Base-by-base conservation (phyloP, 2,888 invertebrate species). In the Gastrophysa polygoni region DNA sequence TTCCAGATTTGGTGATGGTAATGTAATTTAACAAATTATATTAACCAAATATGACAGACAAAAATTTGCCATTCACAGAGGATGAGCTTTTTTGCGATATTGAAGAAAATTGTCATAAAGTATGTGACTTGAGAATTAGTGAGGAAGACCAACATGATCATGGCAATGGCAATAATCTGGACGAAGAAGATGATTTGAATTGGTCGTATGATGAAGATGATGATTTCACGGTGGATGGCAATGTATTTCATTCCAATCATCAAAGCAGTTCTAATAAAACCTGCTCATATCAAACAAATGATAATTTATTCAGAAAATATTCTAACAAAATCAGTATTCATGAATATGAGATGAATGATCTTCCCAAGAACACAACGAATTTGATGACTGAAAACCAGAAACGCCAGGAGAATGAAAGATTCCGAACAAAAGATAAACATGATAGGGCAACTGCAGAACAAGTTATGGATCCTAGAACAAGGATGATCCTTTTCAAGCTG, bases 371-470 rank as follows among this genome's bases (percentile, higher is more conserved):
- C 62, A 89, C 91, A 0, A 88, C 89, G 20, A 94, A 92, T 77
- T 84, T 88, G 60, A 82, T 95, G 54, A 86, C 89, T 14, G 86
- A 87, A 68, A 89, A 87, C 71, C 88, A 89, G 67, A 88, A 88
- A 64, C 89, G 88, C 71, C 79, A 82, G 59, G 90, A 91, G 43
- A 88, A 88, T 68, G 90, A 88, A n/a, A 85, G 92, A 61, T 85
- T 88, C 6, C 85, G 91, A 72, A 86, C 87, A 0, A 94, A 93
- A 76, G 98, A 98, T 77, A 98, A 97, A 80, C 89, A 93, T 77
- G 97, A 98, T 80, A 85, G 97, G 59, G 98, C 98, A 0, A 99
- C 98, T 0, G 94, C 91, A 0, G 98, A 98, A 78, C 96, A 97
- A 81, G 99, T 98, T 0, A 91, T 99, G 89, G 99, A 99, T 82